A percentile compares a stretch with the other conserved stretches of the same genome.
phyloP scores from a whole-genome alignment of 2,113 vertebrate species.

The Aegithalos caudatus region DNA sequence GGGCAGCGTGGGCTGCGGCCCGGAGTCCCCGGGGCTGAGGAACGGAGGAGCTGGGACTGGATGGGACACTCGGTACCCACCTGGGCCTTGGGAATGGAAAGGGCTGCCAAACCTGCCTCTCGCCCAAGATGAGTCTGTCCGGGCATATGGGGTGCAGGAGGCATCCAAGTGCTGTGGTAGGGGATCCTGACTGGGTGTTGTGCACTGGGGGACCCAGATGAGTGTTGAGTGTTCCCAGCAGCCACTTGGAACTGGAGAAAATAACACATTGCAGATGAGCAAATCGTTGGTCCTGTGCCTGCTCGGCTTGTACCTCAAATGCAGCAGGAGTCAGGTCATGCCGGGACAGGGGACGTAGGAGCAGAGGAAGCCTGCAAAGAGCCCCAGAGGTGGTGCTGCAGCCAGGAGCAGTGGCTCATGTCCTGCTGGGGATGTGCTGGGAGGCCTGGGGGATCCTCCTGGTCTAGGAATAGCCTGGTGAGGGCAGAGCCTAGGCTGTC shows the following conservation, averaged over 20 bases:
- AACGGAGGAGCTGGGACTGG: not conserved
- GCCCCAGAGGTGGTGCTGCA: not conserved
- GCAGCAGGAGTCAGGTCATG: not conserved
- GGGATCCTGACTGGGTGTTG: not conserved
- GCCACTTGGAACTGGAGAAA: not conserved
- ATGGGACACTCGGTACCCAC: not conserved
- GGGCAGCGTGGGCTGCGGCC: accelerated
- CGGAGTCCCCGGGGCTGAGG: accelerated
- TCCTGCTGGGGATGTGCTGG: not conserved
- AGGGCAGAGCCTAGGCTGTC: not conserved
- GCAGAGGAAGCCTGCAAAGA: not conserved
- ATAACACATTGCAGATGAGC: not conserved
- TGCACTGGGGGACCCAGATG: accelerated
- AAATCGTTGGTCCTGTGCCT: not conserved
- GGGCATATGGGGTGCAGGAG: not conserved
- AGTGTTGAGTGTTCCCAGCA: not conserved
- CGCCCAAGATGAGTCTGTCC: not conserved
- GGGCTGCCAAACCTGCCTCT: not conserved
- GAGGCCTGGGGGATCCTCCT: accelerated
- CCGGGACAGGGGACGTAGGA: accelerated
- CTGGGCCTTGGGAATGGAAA: not conserved
- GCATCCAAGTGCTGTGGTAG: not conserved
- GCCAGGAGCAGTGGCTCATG: accelerated
- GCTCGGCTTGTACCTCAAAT: not conserved
- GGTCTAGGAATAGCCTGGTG: not conserved